Evolutionary conservation across 1,140 invertebrate genomes (phyloP), one percentile per base, ranked within the genome.

Genomic region (Paramacrobiotus metropolitanus): DNA sequence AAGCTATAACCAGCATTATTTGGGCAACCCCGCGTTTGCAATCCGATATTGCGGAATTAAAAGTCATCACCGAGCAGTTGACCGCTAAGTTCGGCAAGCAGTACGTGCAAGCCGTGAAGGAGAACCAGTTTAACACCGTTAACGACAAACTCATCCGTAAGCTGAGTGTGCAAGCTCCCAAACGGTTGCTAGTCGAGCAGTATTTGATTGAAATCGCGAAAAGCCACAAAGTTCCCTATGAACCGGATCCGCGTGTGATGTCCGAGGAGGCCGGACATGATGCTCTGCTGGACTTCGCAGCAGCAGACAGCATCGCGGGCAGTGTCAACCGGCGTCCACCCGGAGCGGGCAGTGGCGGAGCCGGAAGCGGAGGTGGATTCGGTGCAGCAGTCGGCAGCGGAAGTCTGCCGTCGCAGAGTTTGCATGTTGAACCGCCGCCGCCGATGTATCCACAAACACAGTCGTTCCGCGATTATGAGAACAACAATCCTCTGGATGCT

Each of bases 141-240:
- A 94, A 87, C 68, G 85, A 92, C 65, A 95, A 96, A 73, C 71
- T 99, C 2, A 91, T 93, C 72, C 87, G 94, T 68, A 97, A 97
- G 76, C 77, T 99, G 71, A 83, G 86, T 40, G 83, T 98, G 1
- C 89, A 95, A 68, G 89, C 90, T 44, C 95, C 95, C 1, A 88
- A 91, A 0, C 96, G 94, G 71, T 74, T 95, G 61, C 75, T 99
- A 9, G 86, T 98, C 48, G 95, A 99, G 72, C 89, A 87, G 68
- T 95, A 92, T 75, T 72, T 91, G 24, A 84, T 91, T 67, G 93
- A 96, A 76, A 99, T 99, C 66, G 89, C 93, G 2, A 94, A 88
- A 70, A 89, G 86, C 71, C 92, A 90, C 68, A 85, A 89, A 72
- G 80, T 95, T 55, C 79, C 83, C 55, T 96, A 94, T 72, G 84